phyloP scores from a whole-genome alignment of 1,140 invertebrate genomes.

The Drosophila micromelanica region DNA sequence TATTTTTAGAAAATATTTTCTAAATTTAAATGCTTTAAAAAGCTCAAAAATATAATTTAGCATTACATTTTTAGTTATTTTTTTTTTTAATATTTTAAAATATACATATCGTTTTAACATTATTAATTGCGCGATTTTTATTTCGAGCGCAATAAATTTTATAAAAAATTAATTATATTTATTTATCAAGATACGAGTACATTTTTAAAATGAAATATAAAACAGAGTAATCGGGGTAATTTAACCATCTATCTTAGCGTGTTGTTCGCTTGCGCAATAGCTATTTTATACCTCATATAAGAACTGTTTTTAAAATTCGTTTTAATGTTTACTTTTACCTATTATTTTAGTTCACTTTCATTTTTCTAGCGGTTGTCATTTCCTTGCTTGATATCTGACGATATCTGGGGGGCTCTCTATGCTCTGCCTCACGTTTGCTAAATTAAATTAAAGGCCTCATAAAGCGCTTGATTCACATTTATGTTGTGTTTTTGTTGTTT shows the following conservation, averaged over 20 bases:
- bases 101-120: no score
- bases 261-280: not conserved
- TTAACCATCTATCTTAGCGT: no score
- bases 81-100: no score
- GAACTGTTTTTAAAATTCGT: conserved; percentile 1
- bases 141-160: no score
- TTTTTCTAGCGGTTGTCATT: conserved; percentile 20
- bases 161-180: not conserved
- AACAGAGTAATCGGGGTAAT: no score
- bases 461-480: conserved; percentile 41
- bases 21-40: no score
- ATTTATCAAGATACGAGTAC: no score
- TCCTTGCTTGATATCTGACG: conserved; percentile 44
- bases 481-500: not conserved
- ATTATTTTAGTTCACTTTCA: conserved; percentile 49
- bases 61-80: no score
- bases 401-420: conserved; percentile 28
- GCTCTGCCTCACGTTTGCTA: conserved; percentile 40
- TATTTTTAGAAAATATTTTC: no score
- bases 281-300: not conserved
- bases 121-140: no score
- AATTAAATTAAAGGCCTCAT: conserved; percentile 63
- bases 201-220: no score
- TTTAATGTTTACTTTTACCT: not conserved
- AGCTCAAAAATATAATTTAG: no score